Conservation (phyloP, 2,888 invertebrate species). For the Nebria salina region DNA sequence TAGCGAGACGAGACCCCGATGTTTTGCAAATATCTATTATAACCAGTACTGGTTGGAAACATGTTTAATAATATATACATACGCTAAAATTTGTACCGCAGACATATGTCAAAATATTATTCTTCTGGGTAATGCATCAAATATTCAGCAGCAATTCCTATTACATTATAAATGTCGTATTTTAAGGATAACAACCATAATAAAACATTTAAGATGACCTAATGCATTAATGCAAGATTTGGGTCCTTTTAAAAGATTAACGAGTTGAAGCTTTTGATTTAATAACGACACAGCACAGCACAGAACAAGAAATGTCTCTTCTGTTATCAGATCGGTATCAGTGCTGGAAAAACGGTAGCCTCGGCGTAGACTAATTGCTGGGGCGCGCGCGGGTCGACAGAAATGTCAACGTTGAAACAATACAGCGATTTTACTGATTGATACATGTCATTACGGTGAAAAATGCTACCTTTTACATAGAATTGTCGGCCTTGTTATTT, state of each 20-base stretch:
- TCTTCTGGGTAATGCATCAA: background rate
- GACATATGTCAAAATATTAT: background rate
- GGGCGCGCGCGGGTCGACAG: conserved; percentile 18
- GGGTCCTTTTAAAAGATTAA: background rate
- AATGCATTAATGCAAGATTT: background rate
- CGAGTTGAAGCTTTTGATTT: background rate
- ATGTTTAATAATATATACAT: conserved; percentile 7
- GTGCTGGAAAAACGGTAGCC: background rate
- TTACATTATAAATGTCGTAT: no score
- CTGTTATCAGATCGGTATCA: background rate
- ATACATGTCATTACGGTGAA: conserved; percentile 57
- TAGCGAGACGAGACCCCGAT: conserved; percentile 10
- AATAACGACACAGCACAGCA: background rate
- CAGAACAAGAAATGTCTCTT: background rate
- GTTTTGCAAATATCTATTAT: conserved; percentile 11
- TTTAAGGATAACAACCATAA: background rate
- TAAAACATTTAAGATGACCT: background rate
- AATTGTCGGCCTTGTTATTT: conserved; percentile 49
- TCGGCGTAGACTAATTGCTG: background rate
- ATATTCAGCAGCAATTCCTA: background rate
- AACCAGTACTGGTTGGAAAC: background rate
- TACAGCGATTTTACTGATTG: conserved; percentile 50
- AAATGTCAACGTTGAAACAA: conserved; percentile 53
- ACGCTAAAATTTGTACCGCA: background rate
- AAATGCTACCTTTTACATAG: conserved; percentile 55